phyloP scores from a whole-genome alignment of 2,888 invertebrate genomes.

The Coenonympha arcania region DNA sequence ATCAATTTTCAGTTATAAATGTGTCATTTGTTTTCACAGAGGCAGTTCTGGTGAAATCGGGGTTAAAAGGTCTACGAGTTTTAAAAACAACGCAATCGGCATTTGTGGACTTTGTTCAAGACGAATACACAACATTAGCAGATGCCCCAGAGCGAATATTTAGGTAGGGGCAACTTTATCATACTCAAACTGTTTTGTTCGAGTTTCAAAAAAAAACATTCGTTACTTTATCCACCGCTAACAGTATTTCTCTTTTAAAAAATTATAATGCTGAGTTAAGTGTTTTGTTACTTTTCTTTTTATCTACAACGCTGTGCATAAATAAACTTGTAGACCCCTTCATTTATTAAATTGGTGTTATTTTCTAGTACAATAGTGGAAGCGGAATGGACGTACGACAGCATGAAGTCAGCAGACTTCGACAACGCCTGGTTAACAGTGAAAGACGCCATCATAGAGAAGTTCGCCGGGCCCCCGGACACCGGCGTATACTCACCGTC shows the following conservation, averaged over 20 bases:
- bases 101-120: conserved; percentile 84
- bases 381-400: conserved; percentile 82
- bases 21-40: conserved; percentile 39
- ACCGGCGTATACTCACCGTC: conserved; percentile 83
- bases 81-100: conserved; percentile 87
- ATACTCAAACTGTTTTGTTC: too few species aligned
- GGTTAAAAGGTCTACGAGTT: conserved; percentile 80
- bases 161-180: conserved; percentile 38
- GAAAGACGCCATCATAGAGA: conserved; percentile 79
- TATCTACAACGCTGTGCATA: neutral
- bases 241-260: too few species aligned
- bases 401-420: conserved; percentile 77
- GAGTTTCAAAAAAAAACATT: too few species aligned
- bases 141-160: conserved; percentile 84
- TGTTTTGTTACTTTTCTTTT: too few species aligned
- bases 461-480: conserved; percentile 83
- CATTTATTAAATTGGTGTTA: neutral
- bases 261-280: too few species aligned
- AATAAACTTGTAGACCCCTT: neutral
- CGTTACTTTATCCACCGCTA: too few species aligned
- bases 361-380: conserved; percentile 79
- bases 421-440: conserved; percentile 81
- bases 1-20: neutral
- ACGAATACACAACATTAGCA: conserved; percentile 83
- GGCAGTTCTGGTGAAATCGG: conserved; percentile 77